Evolutionary conservation across 2,888 invertebrate species (phyloP), one percentile per base, ranked within the genome.

Genomic region (Rhagonycha lutea): DNA sequence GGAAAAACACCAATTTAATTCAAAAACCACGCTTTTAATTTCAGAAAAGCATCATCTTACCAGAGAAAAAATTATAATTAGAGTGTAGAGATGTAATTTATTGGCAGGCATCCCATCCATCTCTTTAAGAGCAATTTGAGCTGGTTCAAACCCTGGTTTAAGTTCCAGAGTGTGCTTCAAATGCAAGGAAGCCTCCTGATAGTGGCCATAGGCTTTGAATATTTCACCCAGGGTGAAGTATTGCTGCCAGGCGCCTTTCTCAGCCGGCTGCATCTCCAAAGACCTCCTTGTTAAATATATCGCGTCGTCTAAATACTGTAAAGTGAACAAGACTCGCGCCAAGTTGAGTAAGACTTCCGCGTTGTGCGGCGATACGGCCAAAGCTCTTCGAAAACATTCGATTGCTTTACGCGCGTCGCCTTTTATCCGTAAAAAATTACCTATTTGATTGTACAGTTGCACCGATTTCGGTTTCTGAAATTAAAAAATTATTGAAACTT

Each of bases 221-320:
- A 97, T 96, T 88, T 97, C 96, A 7, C 96, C 96, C 72, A 97
- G 91, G 7, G 96, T 96, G 86, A 96, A 95, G 89, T 96, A 96
- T 63, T 78, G 78, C 87, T 96, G 96, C 85, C 95, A 94, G 2
- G 96, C 94, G 85, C 94, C 95, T 84, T 95, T 94, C 85, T 95
- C 95, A 0, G 94, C 94, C 28, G 95, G 93, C 86, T 95, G 95
- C 75, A 96, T 93, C 84, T 95, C 95, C 61, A 97, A 89, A 12
- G 96, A 96, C 71, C 95, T 91, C 81, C 95, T 91, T 70, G 96
- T 96, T 83, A 97, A 90, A 85, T 94, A 95, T 82, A 96, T 95
- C 62, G 96, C 96, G 88, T 97, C 96, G 86, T 97, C 96, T 80
- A 96, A 89, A 87, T 96, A 96, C 86, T 96, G 95, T 75, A 96